Evolutionary conservation across 2,113 vertebrate species (phyloP), one percentile per base, ranked within the genome.

Genomic region (Terrapene triunguis): DNA sequence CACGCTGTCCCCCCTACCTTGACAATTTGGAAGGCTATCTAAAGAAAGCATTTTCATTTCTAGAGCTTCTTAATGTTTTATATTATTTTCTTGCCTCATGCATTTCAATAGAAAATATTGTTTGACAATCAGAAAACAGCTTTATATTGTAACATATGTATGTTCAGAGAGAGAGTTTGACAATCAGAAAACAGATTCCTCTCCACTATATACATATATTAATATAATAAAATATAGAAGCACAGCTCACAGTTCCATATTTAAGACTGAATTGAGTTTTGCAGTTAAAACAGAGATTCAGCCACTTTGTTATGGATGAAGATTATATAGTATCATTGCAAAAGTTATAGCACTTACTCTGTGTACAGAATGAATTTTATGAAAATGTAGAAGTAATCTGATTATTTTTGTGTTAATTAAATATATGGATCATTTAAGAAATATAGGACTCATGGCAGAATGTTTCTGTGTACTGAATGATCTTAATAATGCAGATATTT

Each of bases 1-100:
- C 44, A 44, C 7, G 62, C 1, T 24, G 3, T 48, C 5, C 10
- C 6, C 4, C 3, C 8, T 32, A 47, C 2, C 44, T 62, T 32
- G 29, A 90, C 93, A 82, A 79, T 88, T 32, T 55, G 32, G 78
- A 74, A 55, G 21, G 0, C 42, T 91, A 42, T 14, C 3, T 25
- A 78, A 83, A 74, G 1, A 65, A 65, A 65, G 14, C 0, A 7
- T 84, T 89, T 55, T 5, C 53, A n/a, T 48, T 91, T 97, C 83
- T 42, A 51, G 3, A 55, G 1, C 1, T 78, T 89, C 8, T 1
- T 80, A 10, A 55, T 5, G 59, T 51, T 90, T 94, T 91, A 44
- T 17, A n/a, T 42, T 86, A 14, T 89, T 84, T 54, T 0, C 0
- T 19, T 80, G 10, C 1, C 4, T 90, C 88, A 1, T 81, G 11